These are phyloP conservation scores for Rhingia rostrata DNA, from an alignment of 2,888 invertebrate genomes.

Conservation along the genomic window DNA sequence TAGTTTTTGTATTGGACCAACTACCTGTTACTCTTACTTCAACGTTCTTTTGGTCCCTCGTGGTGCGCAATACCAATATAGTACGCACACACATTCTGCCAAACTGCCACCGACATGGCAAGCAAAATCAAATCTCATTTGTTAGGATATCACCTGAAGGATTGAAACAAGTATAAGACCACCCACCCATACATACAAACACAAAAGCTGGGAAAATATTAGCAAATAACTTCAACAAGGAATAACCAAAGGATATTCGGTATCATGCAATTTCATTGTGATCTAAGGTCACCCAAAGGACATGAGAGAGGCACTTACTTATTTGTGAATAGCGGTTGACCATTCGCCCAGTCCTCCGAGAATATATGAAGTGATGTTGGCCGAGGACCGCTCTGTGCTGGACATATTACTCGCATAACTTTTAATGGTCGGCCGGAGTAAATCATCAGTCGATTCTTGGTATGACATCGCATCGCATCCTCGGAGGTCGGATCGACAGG, in stretches of 20 bases:
- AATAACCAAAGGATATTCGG: conserved; percentile 36
- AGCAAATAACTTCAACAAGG: conserved; percentile 27
- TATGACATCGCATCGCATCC: conserved; percentile 88
- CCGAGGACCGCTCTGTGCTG: conserved; percentile 87
- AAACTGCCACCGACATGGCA: conserved; percentile 63
- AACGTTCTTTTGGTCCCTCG: neutral
- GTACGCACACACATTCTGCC: conserved; percentile 47
- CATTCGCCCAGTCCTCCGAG: conserved; percentile 89
- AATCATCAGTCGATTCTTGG: conserved; percentile 90
- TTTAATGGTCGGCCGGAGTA: conserved; percentile 88
- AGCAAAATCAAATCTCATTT: conserved; percentile 69
- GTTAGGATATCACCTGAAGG: conserved; percentile 67
- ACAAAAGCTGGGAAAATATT: conserved; percentile 33
- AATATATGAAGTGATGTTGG: conserved; percentile 90
- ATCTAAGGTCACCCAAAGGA: conserved; percentile 59
- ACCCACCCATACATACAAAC: neutral
- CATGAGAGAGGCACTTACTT: conserved; percentile 79
- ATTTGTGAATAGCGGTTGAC: conserved; percentile 81
- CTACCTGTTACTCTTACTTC: conserved; percentile 20
- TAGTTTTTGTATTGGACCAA: neutral
- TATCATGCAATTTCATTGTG: conserved; percentile 67
- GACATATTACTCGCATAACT: conserved; percentile 87
- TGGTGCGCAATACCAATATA: conserved; percentile 36
- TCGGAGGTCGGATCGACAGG: conserved; percentile 86
- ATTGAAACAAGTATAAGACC: conserved; percentile 59